Evolutionary conservation across 2,797 vertebrate species (phyloP), one percentile per base, ranked within the genome.

Genomic region (Scomberomorus guttatus): DNA sequence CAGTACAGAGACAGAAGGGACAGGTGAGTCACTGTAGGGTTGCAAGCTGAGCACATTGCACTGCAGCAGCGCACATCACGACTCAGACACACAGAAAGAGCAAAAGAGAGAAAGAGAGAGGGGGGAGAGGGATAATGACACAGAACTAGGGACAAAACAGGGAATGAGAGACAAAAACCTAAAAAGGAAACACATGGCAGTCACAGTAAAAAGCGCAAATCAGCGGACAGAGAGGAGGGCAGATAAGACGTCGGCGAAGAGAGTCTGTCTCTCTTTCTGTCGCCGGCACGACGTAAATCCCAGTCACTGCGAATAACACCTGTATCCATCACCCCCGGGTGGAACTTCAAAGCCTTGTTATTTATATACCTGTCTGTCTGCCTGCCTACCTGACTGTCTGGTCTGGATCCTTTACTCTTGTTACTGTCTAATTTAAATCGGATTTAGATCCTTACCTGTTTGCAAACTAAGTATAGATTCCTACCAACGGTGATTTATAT

Each of bases 21-120:
- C 91, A 93, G 93, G 94, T 95, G 95, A 95, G 92, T 94, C 93
- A 93, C 85, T 61, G 86, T 80, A 32, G 85, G 89, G 91, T 90
- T 91, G 80, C 79, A 78, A 84, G 85, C 88, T 74, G 90, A 88
- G 94, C 91, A 90, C 93, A 93, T 92, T 91, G 89, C 92, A 95
- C 93, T 94, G 95, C 95, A 94, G 95, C 88, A 90, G 76, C 17
- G 73, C 88, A 86, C 89, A 93, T 94, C 94, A 95, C 92, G 92
- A 93, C 91, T 84, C 88, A 34, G 51, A 75, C 44, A 37, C 37
- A 37, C 37, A 42, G 44, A 54, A 22, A 32, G 58, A 52, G 58
- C 34, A 22, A n/a, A 20, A 50, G n/a, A 57, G 34, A 8, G 46
- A 60, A 52, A 58, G 63, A 60, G 72, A 67, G 25, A 18, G 20